Percentiles rank a stretch among this genome's conserved stretches.
Evolutionary conservation across 1,140 invertebrate species (phyloP).

Genomic region (Calliopsis andreniformis): DNA sequence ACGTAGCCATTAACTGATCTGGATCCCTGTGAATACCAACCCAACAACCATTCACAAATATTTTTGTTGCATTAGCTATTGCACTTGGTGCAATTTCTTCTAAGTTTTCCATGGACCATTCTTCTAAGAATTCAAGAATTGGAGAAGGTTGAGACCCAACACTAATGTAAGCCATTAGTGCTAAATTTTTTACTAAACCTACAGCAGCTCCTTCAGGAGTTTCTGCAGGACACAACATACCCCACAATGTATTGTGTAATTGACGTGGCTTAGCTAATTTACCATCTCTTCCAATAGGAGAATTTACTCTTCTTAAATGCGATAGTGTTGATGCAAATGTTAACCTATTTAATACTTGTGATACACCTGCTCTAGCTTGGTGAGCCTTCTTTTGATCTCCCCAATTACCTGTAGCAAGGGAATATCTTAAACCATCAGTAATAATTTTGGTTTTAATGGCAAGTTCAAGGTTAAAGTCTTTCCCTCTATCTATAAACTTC

Average conservation of each 20-base stretch:
- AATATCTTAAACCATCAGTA: constrained; percentile 98
- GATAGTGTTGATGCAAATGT: constrained; percentile 99
- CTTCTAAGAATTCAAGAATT: constrained; percentile 99
- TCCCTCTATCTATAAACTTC: constrained; percentile 98
- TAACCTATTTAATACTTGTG: constrained; percentile 96
- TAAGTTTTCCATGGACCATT: constrained; percentile 99
- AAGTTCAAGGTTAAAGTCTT: constrained; percentile 98
- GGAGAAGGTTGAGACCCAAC: constrained; percentile 99
- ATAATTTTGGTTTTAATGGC: constrained; percentile 99
- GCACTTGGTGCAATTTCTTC: constrained; percentile 98
- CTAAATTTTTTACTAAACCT: constrained; percentile 97
- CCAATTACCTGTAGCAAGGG: constrained; percentile 99
- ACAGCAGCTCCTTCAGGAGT: constrained; percentile 98
- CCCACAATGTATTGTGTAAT: constrained; percentile 99
- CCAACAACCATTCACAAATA: constrained; percentile 99
- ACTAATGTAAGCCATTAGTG: constrained; percentile 99
- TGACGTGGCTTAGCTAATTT: constrained; percentile 99
- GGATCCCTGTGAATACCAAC: constrained; percentile 99
- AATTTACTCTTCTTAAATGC: constrained; percentile 98
- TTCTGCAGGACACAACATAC: constrained; percentile 99
- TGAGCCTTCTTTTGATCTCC: constrained; percentile 99
- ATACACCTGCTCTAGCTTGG: constrained; percentile 96
- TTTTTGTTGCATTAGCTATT: constrained; percentile 98
- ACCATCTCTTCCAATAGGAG: constrained; percentile 98
- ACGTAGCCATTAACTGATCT: constrained; percentile 98